Percentiles rank a stretch among this genome's conserved stretches.
phyloP scores from a whole-genome alignment of 2,888 invertebrate genomes.

The Morpho helenor region DNA sequence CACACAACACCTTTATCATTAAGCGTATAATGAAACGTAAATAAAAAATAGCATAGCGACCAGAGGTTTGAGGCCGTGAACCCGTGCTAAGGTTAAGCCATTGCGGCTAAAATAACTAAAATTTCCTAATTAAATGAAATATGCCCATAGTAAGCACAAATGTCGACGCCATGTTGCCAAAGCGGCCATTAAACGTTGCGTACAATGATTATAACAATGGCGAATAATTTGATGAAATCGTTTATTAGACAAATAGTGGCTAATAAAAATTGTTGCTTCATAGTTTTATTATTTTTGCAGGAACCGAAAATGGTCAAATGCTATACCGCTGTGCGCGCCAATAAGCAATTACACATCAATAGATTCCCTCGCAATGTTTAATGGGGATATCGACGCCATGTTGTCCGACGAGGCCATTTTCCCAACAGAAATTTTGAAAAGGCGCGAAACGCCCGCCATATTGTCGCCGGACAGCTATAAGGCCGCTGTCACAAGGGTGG shows the following conservation, averaged over 20 bases:
- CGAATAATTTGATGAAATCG: too few species aligned
- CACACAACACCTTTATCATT: too few species aligned
- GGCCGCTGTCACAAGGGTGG: constrained; percentile 62
- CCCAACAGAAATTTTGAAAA: constrained; percentile 54
- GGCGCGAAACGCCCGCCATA: constrained; percentile 66
- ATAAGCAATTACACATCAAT: constrained; percentile 59
- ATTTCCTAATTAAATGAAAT: too few species aligned
- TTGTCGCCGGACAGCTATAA: constrained; percentile 66
- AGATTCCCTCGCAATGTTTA: constrained; percentile 62
- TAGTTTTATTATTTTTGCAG: constrained; percentile 46
- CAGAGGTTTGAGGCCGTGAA: too few species aligned
- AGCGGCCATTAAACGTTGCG: too few species aligned
- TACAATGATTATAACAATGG: too few species aligned
- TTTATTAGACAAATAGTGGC: not conserved
- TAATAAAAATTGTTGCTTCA: not conserved
- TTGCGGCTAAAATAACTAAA: too few species aligned
- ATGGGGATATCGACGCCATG: constrained; percentile 70
- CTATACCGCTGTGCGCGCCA: constrained; percentile 86
- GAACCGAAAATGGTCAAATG: constrained; percentile 92
- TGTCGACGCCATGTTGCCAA: too few species aligned
- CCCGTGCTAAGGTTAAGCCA: too few species aligned
- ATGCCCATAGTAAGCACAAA: too few species aligned
- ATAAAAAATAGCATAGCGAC: too few species aligned
- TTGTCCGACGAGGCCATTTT: constrained; percentile 54
- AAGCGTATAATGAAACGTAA: too few species aligned